Conservation (phyloP, 2,888 invertebrate genomes). For the Lacanobia oleracea region DNA sequence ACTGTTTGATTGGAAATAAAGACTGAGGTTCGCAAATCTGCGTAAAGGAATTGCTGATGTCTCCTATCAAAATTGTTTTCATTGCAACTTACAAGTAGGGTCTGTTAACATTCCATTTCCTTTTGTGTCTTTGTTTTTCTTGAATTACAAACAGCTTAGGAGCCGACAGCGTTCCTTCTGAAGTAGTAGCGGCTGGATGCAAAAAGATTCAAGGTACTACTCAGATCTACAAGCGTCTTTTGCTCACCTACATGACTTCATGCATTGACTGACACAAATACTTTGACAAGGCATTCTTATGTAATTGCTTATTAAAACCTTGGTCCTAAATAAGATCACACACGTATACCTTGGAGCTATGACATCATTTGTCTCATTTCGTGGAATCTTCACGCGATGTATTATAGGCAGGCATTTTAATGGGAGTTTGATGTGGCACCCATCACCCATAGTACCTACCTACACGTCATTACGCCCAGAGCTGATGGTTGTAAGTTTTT, state of each 20-base stretch:
- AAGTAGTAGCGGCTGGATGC: slow-evolving; percentile 6
- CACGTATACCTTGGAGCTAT: slow-evolving; percentile 60
- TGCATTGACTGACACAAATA: slow-evolving; percentile 35
- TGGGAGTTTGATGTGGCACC: slow-evolving; percentile 81
- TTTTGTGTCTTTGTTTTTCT: slow-evolving; percentile 29
- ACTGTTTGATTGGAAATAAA: slow-evolving; percentile 51
- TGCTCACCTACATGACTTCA: slow-evolving; percentile 13
- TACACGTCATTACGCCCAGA: slow-evolving; percentile 71
- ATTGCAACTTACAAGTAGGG: slow-evolving; percentile 28
- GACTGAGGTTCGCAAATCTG: slow-evolving; percentile 49
- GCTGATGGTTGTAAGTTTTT: slow-evolving; percentile 61
- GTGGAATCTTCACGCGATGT: slow-evolving; percentile 65
- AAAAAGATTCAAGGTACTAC: slow-evolving; percentile 23
- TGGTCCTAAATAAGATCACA: slow-evolving; percentile 53
- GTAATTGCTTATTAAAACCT: slow-evolving; percentile 30
- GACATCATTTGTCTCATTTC: slow-evolving; percentile 72
- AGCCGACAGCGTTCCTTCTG: neutral
- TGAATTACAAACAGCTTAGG: neutral
- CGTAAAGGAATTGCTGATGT: slow-evolving; percentile 48
- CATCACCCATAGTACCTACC: slow-evolving; percentile 55
- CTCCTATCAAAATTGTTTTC: slow-evolving; percentile 25
- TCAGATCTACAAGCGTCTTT: slow-evolving; percentile 1
- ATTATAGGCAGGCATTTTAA: slow-evolving; percentile 78
- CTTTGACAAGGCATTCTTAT: slow-evolving; percentile 26
- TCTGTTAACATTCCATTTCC: slow-evolving; percentile 33